Evolutionary conservation across 1,140 invertebrate species (phyloP).

Genomic region (Cephus cinctus): DNA sequence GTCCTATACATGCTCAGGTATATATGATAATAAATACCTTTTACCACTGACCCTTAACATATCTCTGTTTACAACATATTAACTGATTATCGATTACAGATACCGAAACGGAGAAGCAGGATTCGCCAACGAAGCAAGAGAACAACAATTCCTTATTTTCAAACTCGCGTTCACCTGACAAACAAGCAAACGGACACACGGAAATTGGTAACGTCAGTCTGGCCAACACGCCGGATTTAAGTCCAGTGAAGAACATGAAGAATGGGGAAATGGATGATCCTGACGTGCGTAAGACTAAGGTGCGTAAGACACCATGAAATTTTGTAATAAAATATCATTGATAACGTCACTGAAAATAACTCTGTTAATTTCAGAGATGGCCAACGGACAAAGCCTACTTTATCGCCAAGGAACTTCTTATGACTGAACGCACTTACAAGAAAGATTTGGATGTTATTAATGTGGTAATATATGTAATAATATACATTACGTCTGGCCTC

Average conservation of each 20-base stretch:
- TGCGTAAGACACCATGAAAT: too few relatives aligned
- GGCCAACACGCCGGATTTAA: slow-evolving; percentile 39
- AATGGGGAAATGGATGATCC: slow-evolving; percentile 40
- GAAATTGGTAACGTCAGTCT: slow-evolving; percentile 28
- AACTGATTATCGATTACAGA: slow-evolving; percentile 29
- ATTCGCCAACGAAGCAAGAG: slow-evolving; percentile 26
- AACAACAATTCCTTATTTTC: slow-evolving; percentile 48
- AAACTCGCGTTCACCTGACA: slow-evolving; percentile 30
- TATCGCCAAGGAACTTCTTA: slow-evolving; percentile 90
- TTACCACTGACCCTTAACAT: background rate
- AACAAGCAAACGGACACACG: slow-evolving; percentile 28
- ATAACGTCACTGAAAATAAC: slow-evolving; percentile 8
- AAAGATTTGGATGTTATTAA: slow-evolving; percentile 92
- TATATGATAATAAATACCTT: too few relatives aligned
- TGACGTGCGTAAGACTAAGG: slow-evolving; percentile 44
- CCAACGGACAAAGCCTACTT: slow-evolving; percentile 85
- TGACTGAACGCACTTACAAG: slow-evolving; percentile 95
- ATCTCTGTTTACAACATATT: background rate
- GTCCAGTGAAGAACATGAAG: slow-evolving; percentile 38
- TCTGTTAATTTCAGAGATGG: slow-evolving; percentile 57
- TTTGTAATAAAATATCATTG: too few relatives aligned
- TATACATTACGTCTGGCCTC: background rate
- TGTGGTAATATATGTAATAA: slow-evolving; percentile 60
- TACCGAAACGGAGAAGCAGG: slow-evolving; percentile 28
- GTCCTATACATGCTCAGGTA: background rate